A percentile compares a stretch with the other conserved stretches of the same genome.
Conservation (phyloP, 2,888 invertebrate genomes). For the Drosophila hamatofila region DNA sequence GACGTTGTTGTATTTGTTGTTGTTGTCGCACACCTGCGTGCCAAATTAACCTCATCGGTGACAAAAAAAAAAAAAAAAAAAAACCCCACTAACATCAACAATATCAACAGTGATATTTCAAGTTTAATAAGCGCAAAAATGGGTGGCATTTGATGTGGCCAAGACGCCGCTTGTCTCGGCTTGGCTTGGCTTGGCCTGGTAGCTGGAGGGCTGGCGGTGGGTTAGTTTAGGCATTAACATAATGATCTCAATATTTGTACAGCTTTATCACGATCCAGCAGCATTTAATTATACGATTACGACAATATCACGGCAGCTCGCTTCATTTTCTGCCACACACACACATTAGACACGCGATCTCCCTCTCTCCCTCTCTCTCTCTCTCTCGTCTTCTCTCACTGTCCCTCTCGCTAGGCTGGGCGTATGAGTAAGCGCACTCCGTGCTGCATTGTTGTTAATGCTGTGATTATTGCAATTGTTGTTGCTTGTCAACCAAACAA, state of each 20-base stretch:
- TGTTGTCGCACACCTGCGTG: slow-evolving; percentile 73
- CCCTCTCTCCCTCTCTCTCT: slow-evolving; percentile 5
- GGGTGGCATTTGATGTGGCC: slow-evolving; percentile 50
- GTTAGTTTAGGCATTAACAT: slow-evolving; percentile 63
- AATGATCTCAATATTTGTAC: slow-evolving; percentile 81
- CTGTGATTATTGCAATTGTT: slow-evolving; percentile 41
- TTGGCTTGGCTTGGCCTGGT: not conserved
- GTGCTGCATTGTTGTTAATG: slow-evolving; percentile 47
- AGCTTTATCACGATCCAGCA: slow-evolving; percentile 72
- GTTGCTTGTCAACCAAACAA: slow-evolving; percentile 27
- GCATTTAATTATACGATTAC: slow-evolving; percentile 68
- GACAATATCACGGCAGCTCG: slow-evolving; percentile 38
- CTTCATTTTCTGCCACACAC: slow-evolving; percentile 21
- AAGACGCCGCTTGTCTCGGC: slow-evolving; percentile 12
- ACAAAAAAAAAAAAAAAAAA: slow-evolving; percentile 44
- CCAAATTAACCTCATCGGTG: slow-evolving; percentile 68
- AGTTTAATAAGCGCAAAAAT: slow-evolving; percentile 64
- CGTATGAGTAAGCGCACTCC: slow-evolving; percentile 73
- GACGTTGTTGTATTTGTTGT: slow-evolving; percentile 28
- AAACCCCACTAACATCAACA: not conserved
- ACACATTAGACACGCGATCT: slow-evolving; percentile 72
- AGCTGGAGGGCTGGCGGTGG: slow-evolving; percentile 52
- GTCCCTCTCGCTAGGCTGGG: slow-evolving; percentile 35
- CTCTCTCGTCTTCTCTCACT: slow-evolving; percentile 14
- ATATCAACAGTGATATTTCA: slow-evolving; percentile 47